Percentiles rank a stretch among this genome's conserved stretches.
These are phyloP conservation scores for Himalopsyche kuldschensis DNA, from an alignment of 2,888 invertebrate genomes.

Conservation along the genomic window DNA sequence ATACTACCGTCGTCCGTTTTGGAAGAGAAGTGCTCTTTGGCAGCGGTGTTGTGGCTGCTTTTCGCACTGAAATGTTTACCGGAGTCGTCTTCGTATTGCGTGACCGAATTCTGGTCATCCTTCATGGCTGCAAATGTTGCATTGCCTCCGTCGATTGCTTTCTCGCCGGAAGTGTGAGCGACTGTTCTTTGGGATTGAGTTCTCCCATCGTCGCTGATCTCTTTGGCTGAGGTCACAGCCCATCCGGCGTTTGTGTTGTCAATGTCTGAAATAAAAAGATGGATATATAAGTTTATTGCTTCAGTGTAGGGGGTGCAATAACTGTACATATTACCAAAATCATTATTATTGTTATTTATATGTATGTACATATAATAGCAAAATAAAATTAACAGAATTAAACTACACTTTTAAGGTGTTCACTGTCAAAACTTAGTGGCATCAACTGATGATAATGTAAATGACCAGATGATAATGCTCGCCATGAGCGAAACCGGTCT, in stretches of 20 bases:
- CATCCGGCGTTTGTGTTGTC: conserved; percentile 63
- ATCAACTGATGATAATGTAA: too few species aligned
- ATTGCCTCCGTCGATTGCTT: conserved; percentile 66
- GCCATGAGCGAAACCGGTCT: too few species aligned
- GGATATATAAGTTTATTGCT: too few species aligned
- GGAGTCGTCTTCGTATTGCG: conserved; percentile 53
- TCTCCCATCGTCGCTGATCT: conserved; percentile 66
- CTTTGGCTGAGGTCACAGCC: conserved; percentile 67
- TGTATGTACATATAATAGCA: too few species aligned
- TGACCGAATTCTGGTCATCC: conserved; percentile 60
- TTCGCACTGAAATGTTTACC: conserved; percentile 53
- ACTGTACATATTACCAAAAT: too few species aligned
- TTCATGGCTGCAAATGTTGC: conserved; percentile 67
- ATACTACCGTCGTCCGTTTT: conserved; percentile 52
- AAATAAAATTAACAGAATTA: too few species aligned
- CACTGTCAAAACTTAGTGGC: too few species aligned
- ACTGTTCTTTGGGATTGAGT: conserved; percentile 62
- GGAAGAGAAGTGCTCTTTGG: conserved; percentile 51
- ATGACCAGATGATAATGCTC: too few species aligned
- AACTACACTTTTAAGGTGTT: too few species aligned
- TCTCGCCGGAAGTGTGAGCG: conserved; percentile 67
- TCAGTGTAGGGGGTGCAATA: background rate
- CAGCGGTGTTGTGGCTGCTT: conserved; percentile 49
- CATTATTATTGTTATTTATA: too few species aligned
- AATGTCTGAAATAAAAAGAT: conserved; percentile 50